Evolutionary conservation across 2,797 vertebrate genomes (phyloP), one percentile per base, ranked within the genome.

Genomic region (Gymnothorax javanicus): DNA sequence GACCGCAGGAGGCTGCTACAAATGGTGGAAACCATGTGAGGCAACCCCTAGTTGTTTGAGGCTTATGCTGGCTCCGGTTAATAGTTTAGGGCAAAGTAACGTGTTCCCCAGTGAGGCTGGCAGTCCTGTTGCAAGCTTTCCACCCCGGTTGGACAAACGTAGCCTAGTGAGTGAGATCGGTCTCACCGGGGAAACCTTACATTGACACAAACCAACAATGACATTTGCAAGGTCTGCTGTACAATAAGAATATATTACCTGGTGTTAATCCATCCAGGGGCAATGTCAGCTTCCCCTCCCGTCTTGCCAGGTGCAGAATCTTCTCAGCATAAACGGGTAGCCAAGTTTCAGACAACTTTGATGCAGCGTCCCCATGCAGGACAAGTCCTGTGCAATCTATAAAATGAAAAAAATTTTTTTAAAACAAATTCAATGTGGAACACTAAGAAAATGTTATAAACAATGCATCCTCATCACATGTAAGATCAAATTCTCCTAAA

Each of bases 301-400:
- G 81, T 9, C 64, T 69, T 7, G 50, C 60, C 73, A 87, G 75
- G 69, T 85, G 50, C 57, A 84, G 83, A 82, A 87, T 54, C 71
- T 84, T 87, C 11, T 85, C 87, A n/a, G 87, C 83, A 81, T 84
- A 87, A 50, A 23, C 4, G 56, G 71, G 69, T 8, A 87, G 58
- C 83, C 87, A n/a, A n/a, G 33, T 77, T 43, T 87, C 87, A 64
- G 84, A 87, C 12, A 87, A 33, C 33, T 64, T 85, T n/a, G 87
- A 50, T 81, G 87, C 83, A 77, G 87, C 83, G 23, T 87, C 87
- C 17, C 71, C 71, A 77, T 87, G 69, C 57, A 87, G 20, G 8
- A 84, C n/a, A 2, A 27, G 58, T 85, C 87, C 71, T 87, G 83
- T 13, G 64, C 27, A 62, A 87, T 87, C 83, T 87, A 84, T 54